phyloP scores from a whole-genome alignment of 2,797 vertebrate species.

The Okamejei kenojei region DNA sequence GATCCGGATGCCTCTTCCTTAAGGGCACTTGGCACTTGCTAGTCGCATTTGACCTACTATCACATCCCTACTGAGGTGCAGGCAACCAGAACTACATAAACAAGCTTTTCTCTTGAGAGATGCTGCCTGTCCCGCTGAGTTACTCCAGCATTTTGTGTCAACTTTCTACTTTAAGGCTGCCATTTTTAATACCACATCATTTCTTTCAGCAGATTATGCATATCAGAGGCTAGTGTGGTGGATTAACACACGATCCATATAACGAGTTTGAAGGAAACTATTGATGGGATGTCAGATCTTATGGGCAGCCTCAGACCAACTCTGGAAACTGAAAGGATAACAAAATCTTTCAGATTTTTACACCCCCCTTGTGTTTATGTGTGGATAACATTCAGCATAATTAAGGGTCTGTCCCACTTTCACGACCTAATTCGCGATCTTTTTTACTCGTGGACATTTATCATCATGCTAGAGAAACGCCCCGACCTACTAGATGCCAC shows the following conservation, averaged over 20 bases:
- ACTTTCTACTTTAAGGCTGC: background rate
- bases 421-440: no score
- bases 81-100: background rate
- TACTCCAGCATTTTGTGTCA: no score
- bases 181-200: background rate
- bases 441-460: no score
- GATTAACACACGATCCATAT: background rate
- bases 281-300: background rate
- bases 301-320: background rate
- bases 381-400: background rate
- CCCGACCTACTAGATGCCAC: no score
- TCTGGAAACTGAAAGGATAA: background rate
- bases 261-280: background rate
- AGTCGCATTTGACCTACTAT: background rate
- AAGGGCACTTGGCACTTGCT: background rate
- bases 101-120: background rate
- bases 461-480: no score
- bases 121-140: no score
- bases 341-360: background rate
- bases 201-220: background rate
- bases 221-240: background rate
- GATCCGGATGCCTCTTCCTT: background rate
- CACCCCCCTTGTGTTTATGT: background rate
- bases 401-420: no score
- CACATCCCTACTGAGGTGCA: background rate